Base-by-base conservation (phyloP, 2,797 vertebrate genomes). In the Amblyopsis hoosieri region DNA sequence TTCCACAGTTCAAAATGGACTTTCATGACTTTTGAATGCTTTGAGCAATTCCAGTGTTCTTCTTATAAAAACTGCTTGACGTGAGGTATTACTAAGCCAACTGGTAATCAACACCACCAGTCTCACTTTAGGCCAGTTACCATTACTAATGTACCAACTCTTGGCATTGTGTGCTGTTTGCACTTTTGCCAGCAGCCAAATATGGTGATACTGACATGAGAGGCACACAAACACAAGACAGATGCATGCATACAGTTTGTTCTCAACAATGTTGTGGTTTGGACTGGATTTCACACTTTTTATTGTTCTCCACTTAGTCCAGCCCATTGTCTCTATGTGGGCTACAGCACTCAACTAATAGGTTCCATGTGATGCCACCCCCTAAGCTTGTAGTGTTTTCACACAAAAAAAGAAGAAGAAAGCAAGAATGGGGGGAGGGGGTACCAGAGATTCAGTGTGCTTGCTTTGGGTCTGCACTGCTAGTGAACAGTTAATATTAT, bases 351-450 rank as follows among this genome's bases (percentile, higher is more conserved):
- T 37, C 6, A 37, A 47, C 42, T 76, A 76, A 86, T 71, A 2
- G 68, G 0, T 76, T 69, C 73, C 72, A 78, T 68, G 64, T 79
- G 65, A 29, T 51, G 67, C 57, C 45, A 15, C 72, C 63, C 55
- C 37, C 58, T 74, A 62, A 56, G 57, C 52, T 69, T 57, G 52
- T 55, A 37, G 15, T 49, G 42, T 60, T 62, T 69, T 72, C 31
- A 69, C 65, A 37, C 45, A 45, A 68, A 50, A 49, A 31, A 45
- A 50, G n/a, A n/a, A 11, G 45, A 60, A 55, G 65, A 65, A 59
- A 49, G 33, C 31, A 3, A 33, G 17, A 12, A 23, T 23, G 23
- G 0, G 19, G 17, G 14, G 3, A 10, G 17, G 37, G 50, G 54
- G 33, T 37, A 37, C 6, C 33, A 37, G 33, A 37, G 33, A 37